Conservation (phyloP, 2,888 invertebrate species). For the Xestobium rufovillosum region DNA sequence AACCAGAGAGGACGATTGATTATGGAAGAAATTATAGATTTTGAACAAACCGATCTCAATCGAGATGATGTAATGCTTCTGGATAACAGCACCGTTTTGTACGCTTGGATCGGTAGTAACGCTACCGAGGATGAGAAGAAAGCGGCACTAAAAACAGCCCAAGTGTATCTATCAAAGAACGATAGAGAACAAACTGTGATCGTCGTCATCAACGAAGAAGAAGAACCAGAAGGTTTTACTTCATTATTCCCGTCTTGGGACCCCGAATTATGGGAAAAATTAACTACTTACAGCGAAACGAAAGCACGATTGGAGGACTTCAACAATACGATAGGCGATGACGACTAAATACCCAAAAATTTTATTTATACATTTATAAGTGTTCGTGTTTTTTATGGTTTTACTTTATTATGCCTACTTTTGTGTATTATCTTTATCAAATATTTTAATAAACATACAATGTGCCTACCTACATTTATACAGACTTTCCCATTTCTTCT, state of each 20-base stretch:
- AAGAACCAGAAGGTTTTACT: constrained; percentile 68
- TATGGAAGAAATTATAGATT: constrained; percentile 67
- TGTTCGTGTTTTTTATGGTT: no score
- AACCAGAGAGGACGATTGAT: constrained; percentile 50
- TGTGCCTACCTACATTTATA: no score
- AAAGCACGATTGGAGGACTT: constrained; percentile 43
- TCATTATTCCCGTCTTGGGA: constrained; percentile 73
- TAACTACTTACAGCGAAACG: constrained; percentile 46
- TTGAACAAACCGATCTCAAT: constrained; percentile 66
- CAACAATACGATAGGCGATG: constrained; percentile 30
- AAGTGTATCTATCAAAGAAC: constrained; percentile 40
- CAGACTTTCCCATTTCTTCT: no score
- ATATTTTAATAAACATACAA: no score
- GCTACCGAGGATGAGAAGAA: constrained; percentile 57
- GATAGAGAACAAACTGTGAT: constrained; percentile 60
- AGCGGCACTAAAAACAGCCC: constrained; percentile 37
- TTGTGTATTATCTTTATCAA: no score
- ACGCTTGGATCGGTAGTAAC: constrained; percentile 69
- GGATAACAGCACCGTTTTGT: constrained; percentile 69
- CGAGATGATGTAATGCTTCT: constrained; percentile 71
- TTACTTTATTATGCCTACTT: no score
- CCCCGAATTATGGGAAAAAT: constrained; percentile 53
- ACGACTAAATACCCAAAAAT: no score
- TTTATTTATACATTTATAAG: no score
- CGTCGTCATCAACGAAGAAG: constrained; percentile 63